phyloP scores from a whole-genome alignment of 2,113 vertebrate genomes.

The Rallus limicola region DNA sequence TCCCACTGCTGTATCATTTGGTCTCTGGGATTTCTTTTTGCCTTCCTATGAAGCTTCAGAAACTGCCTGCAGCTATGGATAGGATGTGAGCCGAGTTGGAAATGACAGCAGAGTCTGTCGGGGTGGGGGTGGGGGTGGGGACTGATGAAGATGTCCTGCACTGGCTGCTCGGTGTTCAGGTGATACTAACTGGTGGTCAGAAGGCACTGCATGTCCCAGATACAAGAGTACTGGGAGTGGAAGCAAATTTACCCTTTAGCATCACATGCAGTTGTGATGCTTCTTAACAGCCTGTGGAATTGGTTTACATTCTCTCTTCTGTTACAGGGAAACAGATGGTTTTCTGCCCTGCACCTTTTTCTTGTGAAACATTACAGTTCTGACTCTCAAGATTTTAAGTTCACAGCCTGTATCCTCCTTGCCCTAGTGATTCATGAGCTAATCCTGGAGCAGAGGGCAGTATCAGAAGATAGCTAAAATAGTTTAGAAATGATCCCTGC shows the following conservation, averaged over 20 bases:
- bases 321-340: background rate
- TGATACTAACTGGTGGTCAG: background rate
- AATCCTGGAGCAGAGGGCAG: background rate
- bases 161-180: background rate
- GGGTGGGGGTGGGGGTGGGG: too few relatives aligned
- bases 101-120: background rate
- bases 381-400: background rate
- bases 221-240: background rate
- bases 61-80: background rate
- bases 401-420: background rate
- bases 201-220: background rate
- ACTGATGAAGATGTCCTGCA: background rate
- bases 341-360: background rate
- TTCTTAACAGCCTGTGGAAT: background rate
- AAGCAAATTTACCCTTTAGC: background rate
- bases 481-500: background rate
- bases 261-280: background rate
- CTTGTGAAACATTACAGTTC: background rate
- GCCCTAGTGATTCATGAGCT: background rate
- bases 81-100: background rate
- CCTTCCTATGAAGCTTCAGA: background rate
- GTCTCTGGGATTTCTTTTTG: background rate
- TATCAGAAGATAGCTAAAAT: background rate
- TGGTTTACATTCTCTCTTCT: background rate
- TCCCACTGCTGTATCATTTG: accelerated